Evolutionary conservation across 2,113 vertebrate species (phyloP).

Genomic region (Puffinus mauretanicus): DNA sequence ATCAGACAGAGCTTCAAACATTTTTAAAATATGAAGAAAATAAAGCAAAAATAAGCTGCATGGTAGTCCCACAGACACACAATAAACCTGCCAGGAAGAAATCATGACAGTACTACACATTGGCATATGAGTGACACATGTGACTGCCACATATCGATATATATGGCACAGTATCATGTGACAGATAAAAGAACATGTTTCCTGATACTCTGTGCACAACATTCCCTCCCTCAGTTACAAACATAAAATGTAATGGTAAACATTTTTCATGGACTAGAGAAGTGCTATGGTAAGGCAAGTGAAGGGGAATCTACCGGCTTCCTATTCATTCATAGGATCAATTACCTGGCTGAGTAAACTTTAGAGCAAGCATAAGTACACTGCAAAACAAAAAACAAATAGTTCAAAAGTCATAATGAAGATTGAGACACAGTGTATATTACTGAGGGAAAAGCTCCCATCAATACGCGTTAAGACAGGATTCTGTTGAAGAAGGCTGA

Average conservation of each 20-base stretch:
- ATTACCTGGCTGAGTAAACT: not conserved
- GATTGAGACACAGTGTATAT: not conserved
- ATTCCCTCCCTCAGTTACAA: not conserved
- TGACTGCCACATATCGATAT: not conserved
- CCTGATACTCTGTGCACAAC: not conserved
- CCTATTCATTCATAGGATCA: not conserved
- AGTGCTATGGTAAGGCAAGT: not conserved
- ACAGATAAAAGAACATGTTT: not conserved
- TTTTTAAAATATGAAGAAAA: not conserved
- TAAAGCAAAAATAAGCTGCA: not conserved
- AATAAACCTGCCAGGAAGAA: not conserved
- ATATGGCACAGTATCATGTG: not conserved
- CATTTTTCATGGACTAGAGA: not conserved
- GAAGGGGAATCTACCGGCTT: not conserved
- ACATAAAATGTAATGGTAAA: not conserved
- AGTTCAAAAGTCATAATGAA: not conserved
- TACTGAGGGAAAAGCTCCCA: not conserved
- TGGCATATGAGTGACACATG: accelerated
- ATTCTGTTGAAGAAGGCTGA: not conserved
- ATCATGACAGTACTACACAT: not conserved
- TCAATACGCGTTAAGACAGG: not conserved
- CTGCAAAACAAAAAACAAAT: not conserved
- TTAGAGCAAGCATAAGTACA: not conserved
- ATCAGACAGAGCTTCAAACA: not conserved
- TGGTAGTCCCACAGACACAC: not conserved